phyloP scores from a whole-genome alignment of 2,113 vertebrate species.

The Eubucco bourcierii region DNA sequence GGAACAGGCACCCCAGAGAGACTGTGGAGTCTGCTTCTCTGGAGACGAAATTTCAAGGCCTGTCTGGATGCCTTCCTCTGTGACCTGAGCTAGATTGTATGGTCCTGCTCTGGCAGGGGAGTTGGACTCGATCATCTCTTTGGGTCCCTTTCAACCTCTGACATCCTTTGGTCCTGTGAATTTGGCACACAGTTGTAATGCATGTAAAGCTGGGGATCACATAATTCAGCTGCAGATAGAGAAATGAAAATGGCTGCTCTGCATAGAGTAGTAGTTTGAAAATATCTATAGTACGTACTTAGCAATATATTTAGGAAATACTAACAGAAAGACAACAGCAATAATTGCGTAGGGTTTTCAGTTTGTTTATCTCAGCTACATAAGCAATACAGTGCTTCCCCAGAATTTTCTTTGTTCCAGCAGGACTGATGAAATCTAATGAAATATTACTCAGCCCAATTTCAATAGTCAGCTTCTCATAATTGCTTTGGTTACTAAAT shows the following conservation, averaged over 20 bases:
- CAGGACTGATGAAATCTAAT: constrained; percentile 16
- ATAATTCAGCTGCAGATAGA: not conserved
- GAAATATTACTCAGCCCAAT: constrained; percentile 31
- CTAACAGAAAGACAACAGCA: not conserved
- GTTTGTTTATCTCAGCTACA: not conserved
- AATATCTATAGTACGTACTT: not conserved
- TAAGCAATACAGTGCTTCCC: not conserved
- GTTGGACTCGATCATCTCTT: no score
- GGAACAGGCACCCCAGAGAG: no score
- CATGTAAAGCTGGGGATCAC: not conserved
- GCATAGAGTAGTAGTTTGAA: not conserved
- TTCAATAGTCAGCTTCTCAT: constrained; percentile 38
- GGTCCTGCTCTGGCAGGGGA: no score
- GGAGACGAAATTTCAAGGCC: no score
- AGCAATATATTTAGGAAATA: not conserved
- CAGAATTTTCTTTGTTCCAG: not conserved
- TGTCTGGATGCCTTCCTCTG: no score
- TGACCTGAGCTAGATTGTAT: no score
- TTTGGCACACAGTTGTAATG: fast-evolving
- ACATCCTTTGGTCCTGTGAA: no score
- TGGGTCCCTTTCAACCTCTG: no score
- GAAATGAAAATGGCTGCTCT: not conserved
- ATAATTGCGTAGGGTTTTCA: not conserved
- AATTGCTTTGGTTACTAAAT: constrained; percentile 71
- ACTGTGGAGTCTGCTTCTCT: no score